Evolutionary conservation across 2,888 invertebrate species (phyloP).

Genomic region (Ophion costatus): DNA sequence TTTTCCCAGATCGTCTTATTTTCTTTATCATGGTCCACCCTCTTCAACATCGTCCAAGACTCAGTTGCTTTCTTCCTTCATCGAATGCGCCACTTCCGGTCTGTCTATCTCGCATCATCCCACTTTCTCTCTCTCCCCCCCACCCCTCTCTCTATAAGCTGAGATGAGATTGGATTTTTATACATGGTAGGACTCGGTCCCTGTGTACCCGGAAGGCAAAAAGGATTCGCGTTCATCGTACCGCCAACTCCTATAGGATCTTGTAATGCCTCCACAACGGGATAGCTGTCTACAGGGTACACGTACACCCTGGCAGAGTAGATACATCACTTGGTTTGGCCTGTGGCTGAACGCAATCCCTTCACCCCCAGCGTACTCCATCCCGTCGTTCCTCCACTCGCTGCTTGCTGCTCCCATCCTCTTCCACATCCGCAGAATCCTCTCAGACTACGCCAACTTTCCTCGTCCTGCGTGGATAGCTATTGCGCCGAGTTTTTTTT

Average conservation of each 20-base stretch:
- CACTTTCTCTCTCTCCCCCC: conserved; percentile 42
- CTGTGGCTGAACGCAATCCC: conserved; percentile 30
- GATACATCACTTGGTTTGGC: conserved; percentile 24
- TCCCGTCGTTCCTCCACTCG: conserved; percentile 7
- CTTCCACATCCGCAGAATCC: conserved; percentile 29
- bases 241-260: conserved; percentile 49
- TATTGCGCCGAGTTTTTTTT: conserved; percentile 19
- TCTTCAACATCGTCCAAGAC: conserved; percentile 41
- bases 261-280: background rate
- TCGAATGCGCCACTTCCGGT: conserved; percentile 23
- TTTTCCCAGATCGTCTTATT: conserved; percentile 10
- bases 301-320: conserved; percentile 20
- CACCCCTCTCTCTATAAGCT: conserved; percentile 50
- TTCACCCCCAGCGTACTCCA: conserved; percentile 9
- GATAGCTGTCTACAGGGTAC: conserved; percentile 6
- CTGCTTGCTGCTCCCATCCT: conserved; percentile 10
- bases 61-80: conserved; percentile 39
- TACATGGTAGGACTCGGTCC: conserved; percentile 69
- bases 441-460: conserved; percentile 35
- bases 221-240: conserved; percentile 58
- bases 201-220: conserved; percentile 63
- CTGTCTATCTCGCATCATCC: conserved; percentile 43
- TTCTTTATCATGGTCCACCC: conserved; percentile 20
- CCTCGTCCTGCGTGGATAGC: conserved; percentile 21
- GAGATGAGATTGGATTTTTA: conserved; percentile 77